Base-by-base conservation (phyloP, 2,888 invertebrate genomes). In the Tetropium fuscum region DNA sequence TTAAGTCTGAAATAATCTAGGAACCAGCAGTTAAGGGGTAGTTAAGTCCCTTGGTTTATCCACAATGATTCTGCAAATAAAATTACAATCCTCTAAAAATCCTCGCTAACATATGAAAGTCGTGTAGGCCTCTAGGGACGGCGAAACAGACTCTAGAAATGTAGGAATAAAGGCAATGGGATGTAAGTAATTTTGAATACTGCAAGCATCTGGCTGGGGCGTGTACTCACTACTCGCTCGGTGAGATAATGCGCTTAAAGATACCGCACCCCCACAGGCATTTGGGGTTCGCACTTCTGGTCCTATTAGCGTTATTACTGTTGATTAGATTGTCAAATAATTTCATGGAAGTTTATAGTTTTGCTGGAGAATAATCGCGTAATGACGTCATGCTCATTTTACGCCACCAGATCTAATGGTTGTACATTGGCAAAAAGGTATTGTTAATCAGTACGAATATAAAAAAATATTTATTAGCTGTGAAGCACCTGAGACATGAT, bases 231-330 rank as follows among this genome's bases (percentile, higher is more conserved):
- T 64, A 71, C 48, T 69, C 73, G 71, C 69, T 72, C 72, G 74
- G 73, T 73, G 74, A 72, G 72, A 74, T 76, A 76, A 76, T 74
- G 66, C 65, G 73, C 71, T 74, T 75, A 76, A 74, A 72, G 74
- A 73, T 72, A 73, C 75, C 75, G 74, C 74, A 73, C 71, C 70
- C 73, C 71, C 69, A 62, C 68, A 60, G 62, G 61, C 64, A 63
- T 65, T 68, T 60, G 58, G 72, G 72, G 70, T 66, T 66, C 61
- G 63, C 68, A 67, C 65, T 68, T 70, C 67, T 51, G 13, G 57
- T 63, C 66, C 59, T 66, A 68, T 70, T 71, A 68, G 66, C 49
- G 51, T 56, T 59, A 45, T 22, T 56, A 53, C 36, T 63, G 60
- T 44, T 40, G 65, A 65, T 65, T 58, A 62, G 47, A 66, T 68